Base-by-base conservation (phyloP, 2,888 invertebrate genomes). In the Noctua comes region DNA sequence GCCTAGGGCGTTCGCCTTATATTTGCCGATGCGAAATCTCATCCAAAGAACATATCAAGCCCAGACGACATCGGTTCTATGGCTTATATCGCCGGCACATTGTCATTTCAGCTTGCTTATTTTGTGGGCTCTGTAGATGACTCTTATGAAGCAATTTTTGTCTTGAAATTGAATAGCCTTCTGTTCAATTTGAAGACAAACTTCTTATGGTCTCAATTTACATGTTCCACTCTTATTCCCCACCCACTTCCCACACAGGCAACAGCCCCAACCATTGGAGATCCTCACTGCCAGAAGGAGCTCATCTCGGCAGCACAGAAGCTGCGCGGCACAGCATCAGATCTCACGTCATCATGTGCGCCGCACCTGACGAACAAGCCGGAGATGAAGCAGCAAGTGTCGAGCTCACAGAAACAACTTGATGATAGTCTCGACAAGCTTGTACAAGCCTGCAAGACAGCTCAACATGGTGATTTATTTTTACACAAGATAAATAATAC, bases 181-280 rank as follows among this genome's bases (percentile, higher is more conserved):
- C 0, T n/a, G n/a, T 57, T 27, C 4, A 18, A 31, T 62, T 8
- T 18, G 2, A 62, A 18, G 31, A 31, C 18, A 31, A 18, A 6
- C 27, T 0, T 62, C 18, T 64, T 64, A 5, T 5, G 2, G 21
- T 18, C 5, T 64, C n/a, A 64, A 36, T 64, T 64, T 64, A 31
- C 21, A 36, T 64, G 10, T 64, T 36, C 5, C 10, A 64, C 31
- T 31, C 18, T 62, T 21, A 62, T 48, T 75, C 8, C 4, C 1
- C 10, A 46, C 10, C 13, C 40, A 11, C 16, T 51, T 59, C 0
- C 8, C 4, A 5, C 16, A 31, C 80, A 93, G 93, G 65, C 93
- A 62, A 91, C 92, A 57, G 90, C 92, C 0, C 72, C 90, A 6
- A 88, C 89, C 5, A 91, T 93, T 7, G 57, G 76, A 0, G 87